Conservation (phyloP, 1,140 invertebrate species). For the Micrasema minimum region DNA sequence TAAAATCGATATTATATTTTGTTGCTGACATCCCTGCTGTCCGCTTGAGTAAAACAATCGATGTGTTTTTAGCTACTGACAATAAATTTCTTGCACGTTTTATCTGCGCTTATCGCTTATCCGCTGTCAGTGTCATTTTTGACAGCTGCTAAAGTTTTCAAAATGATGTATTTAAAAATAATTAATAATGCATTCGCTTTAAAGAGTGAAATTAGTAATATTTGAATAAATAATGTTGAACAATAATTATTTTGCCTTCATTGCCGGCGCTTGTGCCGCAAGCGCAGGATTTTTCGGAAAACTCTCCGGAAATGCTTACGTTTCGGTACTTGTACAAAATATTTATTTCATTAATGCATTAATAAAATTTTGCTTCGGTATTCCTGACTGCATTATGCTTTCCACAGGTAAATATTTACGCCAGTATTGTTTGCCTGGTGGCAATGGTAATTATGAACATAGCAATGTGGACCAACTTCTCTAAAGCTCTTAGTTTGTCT, state of each 20-base stretch:
- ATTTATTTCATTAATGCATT: neutral
- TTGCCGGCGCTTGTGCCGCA: slow-evolving; percentile 62
- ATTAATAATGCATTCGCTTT: too few relatives aligned
- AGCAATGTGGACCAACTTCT: slow-evolving; percentile 70
- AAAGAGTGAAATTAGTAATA: too few relatives aligned
- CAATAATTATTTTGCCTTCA: slow-evolving; percentile 54
- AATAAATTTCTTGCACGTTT: too few relatives aligned
- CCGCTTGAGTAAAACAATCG: too few relatives aligned
- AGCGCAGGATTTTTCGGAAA: slow-evolving; percentile 62
- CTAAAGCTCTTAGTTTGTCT: slow-evolving; percentile 68
- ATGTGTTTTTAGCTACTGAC: too few relatives aligned
- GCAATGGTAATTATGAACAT: slow-evolving; percentile 71
- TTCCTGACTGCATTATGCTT: neutral
- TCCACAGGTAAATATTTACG: slow-evolving; percentile 37
- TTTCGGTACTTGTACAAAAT: slow-evolving; percentile 2
- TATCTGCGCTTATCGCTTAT: too few relatives aligned
- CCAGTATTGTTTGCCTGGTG: slow-evolving; percentile 59
- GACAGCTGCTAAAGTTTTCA: too few relatives aligned
- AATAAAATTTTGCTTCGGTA: slow-evolving; percentile 1
- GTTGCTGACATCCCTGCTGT: too few relatives aligned
- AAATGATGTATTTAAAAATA: too few relatives aligned
- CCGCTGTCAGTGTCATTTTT: too few relatives aligned
- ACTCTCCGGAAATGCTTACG: slow-evolving; percentile 57
- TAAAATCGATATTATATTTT: too few relatives aligned
- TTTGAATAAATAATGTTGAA: too few relatives aligned